Base-by-base conservation (phyloP, 2,797 vertebrate genomes). In the Hoplostethus atlanticus region DNA sequence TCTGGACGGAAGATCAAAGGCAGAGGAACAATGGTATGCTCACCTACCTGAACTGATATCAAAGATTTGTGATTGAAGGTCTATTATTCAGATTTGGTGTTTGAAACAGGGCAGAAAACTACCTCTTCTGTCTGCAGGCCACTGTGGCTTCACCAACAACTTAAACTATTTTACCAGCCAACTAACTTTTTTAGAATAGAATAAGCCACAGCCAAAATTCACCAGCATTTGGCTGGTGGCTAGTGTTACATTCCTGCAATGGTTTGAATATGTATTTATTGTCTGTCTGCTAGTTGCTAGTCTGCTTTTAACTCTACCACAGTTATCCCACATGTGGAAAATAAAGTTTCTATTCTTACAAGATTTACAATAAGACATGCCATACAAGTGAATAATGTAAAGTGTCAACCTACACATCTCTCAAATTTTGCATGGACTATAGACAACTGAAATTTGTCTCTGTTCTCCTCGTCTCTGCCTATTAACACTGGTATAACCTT, bases 1-100 rank as follows among this genome's bases (percentile, higher is more conserved):
- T 99, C 98, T 34, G 98, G 98, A 84, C 94, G 98, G 69, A 99
- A 97, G 91, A 98, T 99, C 77, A 97, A 95, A 94, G 98, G 98
- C 90, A 95, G 98, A 80, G 98, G 98, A 88, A 99, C 97, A 66
- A 98, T 99, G 93, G 98, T 99, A 96, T 36, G 94, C 85, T 64
- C 40, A 36, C 12, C 3, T 44, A 25, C 10, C 38, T 68, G 42
- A 48, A 21, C 16, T 34, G 1, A 62, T 4, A 61, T 47, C 30
- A 44, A 10, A 63, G 8, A 59, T 53, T 52, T 2, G 30, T 9
- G 8, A 11, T 50, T 6, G 11, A 15, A 53, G 21, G 1, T 57
- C 13, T 31, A 1, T 66, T 66, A 6, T 30, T 63, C 8, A 11
- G n/a, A 50, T 56, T 9, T 55, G n/a, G 21, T 55, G 12, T 53